Conservation (phyloP, 23 tunicate species). For the Aplidium turbinatum region DNA sequence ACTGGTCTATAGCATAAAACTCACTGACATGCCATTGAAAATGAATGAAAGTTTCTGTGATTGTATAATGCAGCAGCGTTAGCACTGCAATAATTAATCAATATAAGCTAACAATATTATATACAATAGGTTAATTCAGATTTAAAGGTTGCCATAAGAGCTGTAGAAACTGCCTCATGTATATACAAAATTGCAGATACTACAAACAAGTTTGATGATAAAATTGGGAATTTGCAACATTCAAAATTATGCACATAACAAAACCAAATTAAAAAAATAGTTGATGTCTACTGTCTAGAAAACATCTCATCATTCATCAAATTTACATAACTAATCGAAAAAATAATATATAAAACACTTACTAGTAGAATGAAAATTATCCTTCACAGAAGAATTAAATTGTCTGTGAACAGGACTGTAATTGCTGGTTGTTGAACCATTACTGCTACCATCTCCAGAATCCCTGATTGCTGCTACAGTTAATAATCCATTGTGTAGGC, state of each 20-base stretch:
- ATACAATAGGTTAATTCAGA: no score
- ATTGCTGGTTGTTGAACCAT: constrained; percentile 84
- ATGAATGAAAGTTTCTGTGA: no score
- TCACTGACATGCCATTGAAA: no score
- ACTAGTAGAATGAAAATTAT: constrained; percentile 32
- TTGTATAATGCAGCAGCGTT: no score
- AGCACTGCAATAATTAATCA: no score
- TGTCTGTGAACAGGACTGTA: constrained; percentile 88
- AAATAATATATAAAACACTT: neutral
- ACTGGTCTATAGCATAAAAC: no score
- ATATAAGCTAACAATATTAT: no score
- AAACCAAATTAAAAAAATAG: neutral
- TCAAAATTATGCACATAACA: neutral
- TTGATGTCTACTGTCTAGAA: neutral
- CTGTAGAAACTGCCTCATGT: no score
- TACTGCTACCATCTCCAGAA: constrained; percentile 93
- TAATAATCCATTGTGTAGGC: constrained; percentile 48
- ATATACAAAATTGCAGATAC: no score
- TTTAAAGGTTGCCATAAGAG: no score
- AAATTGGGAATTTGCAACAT: neutral
- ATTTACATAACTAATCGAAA: neutral
- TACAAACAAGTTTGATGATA: no score
- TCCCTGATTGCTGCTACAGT: constrained; percentile 74
- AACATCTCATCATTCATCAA: neutral
- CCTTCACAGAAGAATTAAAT: neutral